phyloP scores from a whole-genome alignment of 1,140 invertebrate species.

The Caerostris extrusa region DNA sequence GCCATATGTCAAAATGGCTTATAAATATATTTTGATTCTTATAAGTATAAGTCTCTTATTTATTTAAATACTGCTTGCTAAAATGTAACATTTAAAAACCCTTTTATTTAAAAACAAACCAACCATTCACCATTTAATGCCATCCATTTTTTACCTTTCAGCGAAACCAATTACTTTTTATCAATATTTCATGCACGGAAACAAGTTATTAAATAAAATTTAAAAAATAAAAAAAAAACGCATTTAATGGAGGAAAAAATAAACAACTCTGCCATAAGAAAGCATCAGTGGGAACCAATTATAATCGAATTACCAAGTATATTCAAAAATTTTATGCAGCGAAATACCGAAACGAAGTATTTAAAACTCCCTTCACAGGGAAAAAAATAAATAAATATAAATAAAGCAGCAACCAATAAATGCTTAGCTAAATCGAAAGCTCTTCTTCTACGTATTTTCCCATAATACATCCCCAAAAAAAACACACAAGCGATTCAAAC shows the following conservation, averaged over 20 bases:
- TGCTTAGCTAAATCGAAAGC: slow-evolving; percentile 12
- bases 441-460: not conserved
- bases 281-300: not conserved
- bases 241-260: not conserved
- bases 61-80: too few relatives aligned
- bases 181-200: too few relatives aligned
- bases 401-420: slow-evolving; percentile 2
- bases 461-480: not conserved
- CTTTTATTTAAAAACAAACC: too few relatives aligned
- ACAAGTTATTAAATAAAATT: not conserved
- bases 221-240: not conserved
- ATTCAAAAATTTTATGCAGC: not conserved
- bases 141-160: too few relatives aligned
- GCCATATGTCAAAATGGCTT: too few relatives aligned
- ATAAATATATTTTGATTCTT: too few relatives aligned
- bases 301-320: slow-evolving; percentile 1
- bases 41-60: too few relatives aligned
- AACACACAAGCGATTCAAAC: not conserved
- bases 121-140: too few relatives aligned
- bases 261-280: not conserved
- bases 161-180: too few relatives aligned
- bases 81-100: too few relatives aligned
- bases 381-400: not conserved
- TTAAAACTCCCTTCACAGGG: too few relatives aligned
- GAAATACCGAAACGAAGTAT: not conserved